Conservation (phyloP, 2,888 invertebrate genomes). For the Leptothorax acervorum region DNA sequence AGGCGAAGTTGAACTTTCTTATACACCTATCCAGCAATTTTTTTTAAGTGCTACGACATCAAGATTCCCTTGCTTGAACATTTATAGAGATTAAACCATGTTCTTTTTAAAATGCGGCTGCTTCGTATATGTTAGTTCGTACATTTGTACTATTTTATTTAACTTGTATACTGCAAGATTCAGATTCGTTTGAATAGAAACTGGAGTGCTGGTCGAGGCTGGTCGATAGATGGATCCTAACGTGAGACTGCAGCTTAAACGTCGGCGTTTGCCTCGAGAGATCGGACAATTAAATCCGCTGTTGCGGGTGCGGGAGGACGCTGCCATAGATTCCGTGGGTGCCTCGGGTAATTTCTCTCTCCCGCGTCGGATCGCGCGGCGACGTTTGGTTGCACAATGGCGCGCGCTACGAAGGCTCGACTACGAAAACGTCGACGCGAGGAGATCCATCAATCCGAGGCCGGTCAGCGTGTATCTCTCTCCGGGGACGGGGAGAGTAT, state of each 20-base stretch:
- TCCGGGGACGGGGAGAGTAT: conserved; percentile 52
- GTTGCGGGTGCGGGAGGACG: conserved; percentile 10
- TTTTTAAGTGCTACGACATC: background rate
- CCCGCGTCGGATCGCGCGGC: conserved; percentile 41
- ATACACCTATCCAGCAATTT: background rate
- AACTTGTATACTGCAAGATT: background rate
- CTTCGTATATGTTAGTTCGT: background rate
- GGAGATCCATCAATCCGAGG: conserved; percentile 72
- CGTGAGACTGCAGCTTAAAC: background rate
- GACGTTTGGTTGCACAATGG: conserved; percentile 62
- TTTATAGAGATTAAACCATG: background rate
- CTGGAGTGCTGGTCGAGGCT: background rate
- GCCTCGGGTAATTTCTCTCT: conserved; percentile 62
- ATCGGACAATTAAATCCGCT: conserved; percentile 29
- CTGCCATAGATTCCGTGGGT: conserved; percentile 11
- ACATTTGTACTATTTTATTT: background rate
- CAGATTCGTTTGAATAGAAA: background rate
- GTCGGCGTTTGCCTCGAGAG: background rate
- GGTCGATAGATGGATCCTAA: background rate
- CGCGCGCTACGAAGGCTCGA: conserved; percentile 59
- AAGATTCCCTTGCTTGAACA: background rate
- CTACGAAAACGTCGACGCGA: conserved; percentile 75
- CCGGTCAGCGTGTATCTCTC: conserved; percentile 53
- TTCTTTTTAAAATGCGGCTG: background rate
- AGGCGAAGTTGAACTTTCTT: background rate